These are phyloP conservation scores for Rhinoderma darwinii DNA, from an alignment of 2,113 vertebrate genomes.

Conservation along the genomic window DNA sequence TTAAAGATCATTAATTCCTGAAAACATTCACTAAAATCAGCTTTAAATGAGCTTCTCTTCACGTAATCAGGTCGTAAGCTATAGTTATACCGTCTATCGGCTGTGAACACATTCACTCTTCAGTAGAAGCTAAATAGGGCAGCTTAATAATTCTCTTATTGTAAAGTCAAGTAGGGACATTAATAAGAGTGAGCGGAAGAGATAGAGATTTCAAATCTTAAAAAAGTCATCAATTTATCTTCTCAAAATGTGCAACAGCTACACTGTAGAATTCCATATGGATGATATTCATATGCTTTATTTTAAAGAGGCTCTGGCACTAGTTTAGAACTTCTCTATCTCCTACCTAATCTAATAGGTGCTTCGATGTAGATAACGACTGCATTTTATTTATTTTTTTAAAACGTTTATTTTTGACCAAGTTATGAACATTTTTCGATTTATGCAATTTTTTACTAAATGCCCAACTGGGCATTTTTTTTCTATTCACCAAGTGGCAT, in stretches of 20 bases:
- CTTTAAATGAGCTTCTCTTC: constrained; percentile 51
- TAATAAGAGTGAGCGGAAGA: background rate
- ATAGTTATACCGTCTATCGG: background rate
- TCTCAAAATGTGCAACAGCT: background rate
- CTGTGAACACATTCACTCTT: background rate
- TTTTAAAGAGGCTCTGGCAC: too few species aligned
- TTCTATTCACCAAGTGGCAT: too few species aligned
- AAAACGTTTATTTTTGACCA: too few species aligned
- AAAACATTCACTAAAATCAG: constrained; percentile 52
- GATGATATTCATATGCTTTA: background rate
- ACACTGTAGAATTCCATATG: background rate
- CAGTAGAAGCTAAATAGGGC: background rate
- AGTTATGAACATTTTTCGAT: too few species aligned
- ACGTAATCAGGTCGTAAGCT: constrained; percentile 38
- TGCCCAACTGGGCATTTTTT: too few species aligned
- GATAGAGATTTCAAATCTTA: background rate
- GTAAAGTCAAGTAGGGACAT: background rate
- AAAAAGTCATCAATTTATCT: background rate
- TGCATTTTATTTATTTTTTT: too few species aligned
- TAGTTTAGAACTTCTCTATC: too few species aligned
- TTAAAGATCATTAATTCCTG: constrained; percentile 59
- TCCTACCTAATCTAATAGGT: too few species aligned
- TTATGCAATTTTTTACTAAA: too few species aligned
- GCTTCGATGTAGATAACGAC: too few species aligned
- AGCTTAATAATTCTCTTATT: background rate